Evolutionary conservation across 1,140 invertebrate species (phyloP).

Genomic region (Paraescarpia echinospica): DNA sequence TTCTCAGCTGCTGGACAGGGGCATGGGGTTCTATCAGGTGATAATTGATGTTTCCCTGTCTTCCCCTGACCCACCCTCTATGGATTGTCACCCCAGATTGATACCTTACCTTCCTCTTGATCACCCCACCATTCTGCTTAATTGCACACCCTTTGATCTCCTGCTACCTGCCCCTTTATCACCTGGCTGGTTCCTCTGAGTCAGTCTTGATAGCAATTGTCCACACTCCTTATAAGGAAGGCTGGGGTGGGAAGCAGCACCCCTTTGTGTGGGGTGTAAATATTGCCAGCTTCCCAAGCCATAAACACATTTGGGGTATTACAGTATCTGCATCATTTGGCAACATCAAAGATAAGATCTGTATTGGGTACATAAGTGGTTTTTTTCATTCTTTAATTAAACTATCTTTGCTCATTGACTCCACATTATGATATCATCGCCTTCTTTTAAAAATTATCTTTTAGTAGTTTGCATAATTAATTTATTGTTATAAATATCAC

Average conservation of each 20-base stretch:
- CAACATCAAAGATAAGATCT: neutral
- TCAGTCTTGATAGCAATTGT: neutral
- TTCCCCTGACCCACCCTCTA: neutral
- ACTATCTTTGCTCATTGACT: neutral
- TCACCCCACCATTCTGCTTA: neutral
- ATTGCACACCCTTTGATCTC: neutral
- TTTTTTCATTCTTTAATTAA: neutral
- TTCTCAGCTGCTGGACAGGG: neutral
- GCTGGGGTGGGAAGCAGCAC: neutral
- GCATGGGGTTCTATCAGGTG: neutral
- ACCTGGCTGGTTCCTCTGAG: neutral
- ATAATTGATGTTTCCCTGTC: constrained; percentile 5
- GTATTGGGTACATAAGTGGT: neutral
- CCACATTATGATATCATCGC: neutral
- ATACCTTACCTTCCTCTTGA: neutral
- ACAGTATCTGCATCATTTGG: neutral
- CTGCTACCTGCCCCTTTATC: neutral
- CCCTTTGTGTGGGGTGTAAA: neutral
- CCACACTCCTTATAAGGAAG: neutral
- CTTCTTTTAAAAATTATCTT: too few species aligned
- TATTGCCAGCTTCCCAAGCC: neutral
- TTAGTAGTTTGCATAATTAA: too few species aligned
- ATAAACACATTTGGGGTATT: neutral
- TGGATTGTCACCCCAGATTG: neutral
- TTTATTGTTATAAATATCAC: too few species aligned